Conservation (phyloP, 2,113 vertebrate genomes). For the Cyanoramphus novaezelandiae region DNA sequence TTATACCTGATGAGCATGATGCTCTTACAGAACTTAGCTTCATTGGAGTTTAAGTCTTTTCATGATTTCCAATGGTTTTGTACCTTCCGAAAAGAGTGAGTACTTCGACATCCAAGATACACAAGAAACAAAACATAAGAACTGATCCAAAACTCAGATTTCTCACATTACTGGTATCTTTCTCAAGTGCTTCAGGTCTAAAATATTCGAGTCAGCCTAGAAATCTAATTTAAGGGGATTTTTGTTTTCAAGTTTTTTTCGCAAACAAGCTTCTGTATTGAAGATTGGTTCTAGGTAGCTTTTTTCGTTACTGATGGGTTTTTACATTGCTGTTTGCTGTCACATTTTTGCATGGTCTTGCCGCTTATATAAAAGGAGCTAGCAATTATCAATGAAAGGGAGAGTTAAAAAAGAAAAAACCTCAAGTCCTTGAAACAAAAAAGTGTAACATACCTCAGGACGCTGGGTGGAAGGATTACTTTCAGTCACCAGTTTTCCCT, state of each 20-base stretch:
- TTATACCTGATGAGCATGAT: background rate
- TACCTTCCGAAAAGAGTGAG: background rate
- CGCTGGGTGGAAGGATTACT: background rate
- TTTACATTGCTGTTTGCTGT: background rate
- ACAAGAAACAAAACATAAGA: background rate
- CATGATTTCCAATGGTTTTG: background rate
- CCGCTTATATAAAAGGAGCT: background rate
- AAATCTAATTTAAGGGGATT: background rate
- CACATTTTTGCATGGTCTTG: background rate
- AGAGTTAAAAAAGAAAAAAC: background rate
- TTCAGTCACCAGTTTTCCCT: background rate
- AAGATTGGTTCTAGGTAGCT: background rate
- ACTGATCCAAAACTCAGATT: background rate
- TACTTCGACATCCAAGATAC: background rate
- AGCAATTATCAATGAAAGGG: background rate
- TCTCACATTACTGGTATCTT: background rate
- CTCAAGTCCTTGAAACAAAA: background rate
- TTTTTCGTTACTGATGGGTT: background rate
- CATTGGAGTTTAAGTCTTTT: background rate
- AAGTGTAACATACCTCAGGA: background rate
- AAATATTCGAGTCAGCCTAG: background rate
- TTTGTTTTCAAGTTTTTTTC: background rate
- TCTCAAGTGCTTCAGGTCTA: background rate
- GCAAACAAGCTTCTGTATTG: background rate
- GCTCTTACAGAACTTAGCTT: background rate